Conservation (phyloP, 92 coral and sea anemone species). For the Phenganax stokvisi region DNA sequence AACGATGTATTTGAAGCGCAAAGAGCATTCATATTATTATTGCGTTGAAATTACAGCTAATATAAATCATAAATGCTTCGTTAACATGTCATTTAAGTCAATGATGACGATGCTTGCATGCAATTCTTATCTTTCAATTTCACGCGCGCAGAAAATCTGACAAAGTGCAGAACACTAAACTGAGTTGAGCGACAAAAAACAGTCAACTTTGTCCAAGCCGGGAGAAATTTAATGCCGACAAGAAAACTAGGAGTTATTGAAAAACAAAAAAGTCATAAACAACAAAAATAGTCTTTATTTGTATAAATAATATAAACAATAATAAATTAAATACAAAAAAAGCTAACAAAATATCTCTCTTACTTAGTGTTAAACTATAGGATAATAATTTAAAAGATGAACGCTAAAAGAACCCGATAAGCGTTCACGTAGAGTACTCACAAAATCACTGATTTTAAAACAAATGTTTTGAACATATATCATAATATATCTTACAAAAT, state of each 20-base stretch:
- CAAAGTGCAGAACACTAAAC: too few species aligned
- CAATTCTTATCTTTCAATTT: too few species aligned
- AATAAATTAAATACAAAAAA: constrained; percentile 7
- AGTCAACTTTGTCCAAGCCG: too few species aligned
- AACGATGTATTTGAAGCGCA: neutral
- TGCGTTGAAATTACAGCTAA: neutral
- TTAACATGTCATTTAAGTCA: too few species aligned
- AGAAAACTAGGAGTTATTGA: too few species aligned
- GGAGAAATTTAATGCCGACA: too few species aligned
- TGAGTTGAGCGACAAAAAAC: too few species aligned
- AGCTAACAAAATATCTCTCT: constrained; percentile 18
- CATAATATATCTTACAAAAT: neutral
- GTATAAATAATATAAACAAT: constrained; percentile 18
- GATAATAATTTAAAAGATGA: constrained; percentile 9
- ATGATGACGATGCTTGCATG: too few species aligned
- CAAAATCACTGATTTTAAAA: neutral
- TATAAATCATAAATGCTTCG: neutral
- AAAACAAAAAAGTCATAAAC: neutral
- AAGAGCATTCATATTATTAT: neutral
- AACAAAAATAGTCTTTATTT: constrained; percentile 15
- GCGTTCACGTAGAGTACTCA: neutral
- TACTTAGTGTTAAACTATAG: neutral
- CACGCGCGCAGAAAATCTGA: too few species aligned
- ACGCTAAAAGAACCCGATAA: neutral
- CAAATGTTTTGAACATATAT: neutral